Percentiles rank a stretch among this genome's conserved stretches.
Evolutionary conservation across 2,888 invertebrate genomes (phyloP).

Genomic region (Lampropteryx suffumata): DNA sequence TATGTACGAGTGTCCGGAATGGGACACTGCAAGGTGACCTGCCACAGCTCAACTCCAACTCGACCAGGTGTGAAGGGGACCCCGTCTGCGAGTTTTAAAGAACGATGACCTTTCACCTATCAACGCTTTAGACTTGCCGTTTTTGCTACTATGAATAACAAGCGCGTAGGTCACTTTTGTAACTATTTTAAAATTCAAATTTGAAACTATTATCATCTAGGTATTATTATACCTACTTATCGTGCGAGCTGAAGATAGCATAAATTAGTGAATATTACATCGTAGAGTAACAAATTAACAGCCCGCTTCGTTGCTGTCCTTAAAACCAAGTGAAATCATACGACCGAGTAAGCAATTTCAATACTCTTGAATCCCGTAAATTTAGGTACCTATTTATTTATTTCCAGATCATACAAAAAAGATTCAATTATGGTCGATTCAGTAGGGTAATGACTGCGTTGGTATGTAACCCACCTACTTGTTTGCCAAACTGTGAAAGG

Average conservation of each 20-base stretch:
- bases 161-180: slow-evolving; percentile 10
- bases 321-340: too few species aligned
- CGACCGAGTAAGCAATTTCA: too few species aligned
- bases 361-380: too few species aligned
- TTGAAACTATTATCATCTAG: not conserved
- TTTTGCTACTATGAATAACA: slow-evolving; percentile 21
- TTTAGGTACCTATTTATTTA: too few species aligned
- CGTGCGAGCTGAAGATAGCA: too few species aligned
- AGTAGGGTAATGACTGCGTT: slow-evolving; percentile 28
- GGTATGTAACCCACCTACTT: slow-evolving; percentile 19
- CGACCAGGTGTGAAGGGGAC: slow-evolving; percentile 50
- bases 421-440: slow-evolving; percentile 4
- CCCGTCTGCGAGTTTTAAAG: slow-evolving; percentile 31
- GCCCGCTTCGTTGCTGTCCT: too few species aligned
- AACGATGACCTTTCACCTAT: slow-evolving; percentile 40
- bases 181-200: slow-evolving; percentile 7
- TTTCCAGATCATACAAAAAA: not conserved
- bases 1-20: slow-evolving; percentile 32
- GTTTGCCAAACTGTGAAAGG: slow-evolving; percentile 30
- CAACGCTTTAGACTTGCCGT: slow-evolving; percentile 23
- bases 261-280: too few species aligned
- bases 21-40: slow-evolving; percentile 46
- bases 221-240: too few species aligned
- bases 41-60: slow-evolving; percentile 33
- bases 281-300: too few species aligned